Evolutionary conservation across 2,888 invertebrate species (phyloP).

Genomic region (Drosophila imparisetae): DNA sequence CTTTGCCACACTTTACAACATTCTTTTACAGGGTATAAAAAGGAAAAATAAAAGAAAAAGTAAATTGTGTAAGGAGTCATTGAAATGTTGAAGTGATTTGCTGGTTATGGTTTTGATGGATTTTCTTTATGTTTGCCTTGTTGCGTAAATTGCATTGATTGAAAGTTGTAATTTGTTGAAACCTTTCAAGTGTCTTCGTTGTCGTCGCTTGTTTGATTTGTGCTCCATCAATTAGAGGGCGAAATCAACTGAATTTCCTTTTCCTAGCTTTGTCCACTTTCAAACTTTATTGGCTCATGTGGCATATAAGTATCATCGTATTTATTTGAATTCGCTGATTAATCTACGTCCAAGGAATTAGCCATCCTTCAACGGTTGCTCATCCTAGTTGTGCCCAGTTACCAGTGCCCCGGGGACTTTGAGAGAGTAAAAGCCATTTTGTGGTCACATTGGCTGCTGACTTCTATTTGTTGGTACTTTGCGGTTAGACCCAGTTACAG

Average conservation of each 20-base stretch:
- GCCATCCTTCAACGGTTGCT: conserved; percentile 22
- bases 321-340: conserved; percentile 69
- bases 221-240: conserved; percentile 53
- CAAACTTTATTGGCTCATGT: conserved; percentile 39
- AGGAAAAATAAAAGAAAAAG: background rate
- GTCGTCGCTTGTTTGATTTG: background rate
- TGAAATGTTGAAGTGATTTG: conserved; percentile 41
- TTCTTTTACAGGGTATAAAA: conserved; percentile 10
- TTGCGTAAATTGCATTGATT: conserved; percentile 65
- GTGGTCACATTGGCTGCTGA: conserved; percentile 54
- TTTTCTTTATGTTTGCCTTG: conserved; percentile 46
- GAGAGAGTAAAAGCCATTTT: conserved; percentile 58
- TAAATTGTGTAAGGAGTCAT: conserved; percentile 32
- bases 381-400: conserved; percentile 10
- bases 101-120: conserved; percentile 78
- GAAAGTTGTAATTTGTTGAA: conserved; percentile 70
- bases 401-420: conserved; percentile 19
- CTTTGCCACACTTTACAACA: background rate
- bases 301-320: conserved; percentile 25
- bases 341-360: conserved; percentile 78
- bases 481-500: conserved; percentile 52
- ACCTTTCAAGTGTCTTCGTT: conserved; percentile 46
- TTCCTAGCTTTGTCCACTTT: background rate
- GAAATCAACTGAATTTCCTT: conserved; percentile 12
- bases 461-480: conserved; percentile 36